These are phyloP conservation scores for Aspiorhynchus laticeps DNA, from an alignment of 2,113 vertebrate genomes.

Conservation along the genomic window DNA sequence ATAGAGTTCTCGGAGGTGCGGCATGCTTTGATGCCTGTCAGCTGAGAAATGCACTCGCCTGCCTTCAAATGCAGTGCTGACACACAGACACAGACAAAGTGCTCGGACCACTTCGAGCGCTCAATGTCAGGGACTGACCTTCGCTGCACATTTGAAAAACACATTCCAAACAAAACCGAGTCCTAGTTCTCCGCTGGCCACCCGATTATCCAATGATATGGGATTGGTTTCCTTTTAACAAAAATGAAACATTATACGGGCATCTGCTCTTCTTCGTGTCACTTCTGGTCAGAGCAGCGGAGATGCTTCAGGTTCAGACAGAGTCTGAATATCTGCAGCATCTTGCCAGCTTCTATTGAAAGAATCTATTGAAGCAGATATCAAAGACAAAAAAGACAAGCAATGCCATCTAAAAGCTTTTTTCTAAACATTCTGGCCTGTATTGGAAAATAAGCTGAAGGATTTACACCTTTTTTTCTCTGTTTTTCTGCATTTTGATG, in stretches of 20 bases:
- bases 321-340: slow-evolving; percentile 53
- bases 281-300: neutral
- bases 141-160: slow-evolving; percentile 69
- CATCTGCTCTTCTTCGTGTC: slow-evolving; percentile 34
- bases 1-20: slow-evolving; percentile 58
- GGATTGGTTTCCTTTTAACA: slow-evolving; percentile 15
- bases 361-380: slow-evolving; percentile 72
- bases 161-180: slow-evolving; percentile 67
- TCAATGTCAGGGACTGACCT: slow-evolving; percentile 72
- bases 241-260: neutral
- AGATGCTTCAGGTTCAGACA: slow-evolving; percentile 47
- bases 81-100: slow-evolving; percentile 71
- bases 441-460: slow-evolving; percentile 65
- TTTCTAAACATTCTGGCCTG: slow-evolving; percentile 73
- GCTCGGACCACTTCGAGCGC: slow-evolving; percentile 68
- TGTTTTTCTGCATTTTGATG: slow-evolving; percentile 77
- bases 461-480: slow-evolving; percentile 76
- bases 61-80: slow-evolving; percentile 69
- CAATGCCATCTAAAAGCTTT: slow-evolving; percentile 71
- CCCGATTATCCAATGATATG: neutral
- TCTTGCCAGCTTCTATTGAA: slow-evolving; percentile 58
- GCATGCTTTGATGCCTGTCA: slow-evolving; percentile 73
- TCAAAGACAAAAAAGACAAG: slow-evolving; percentile 77
- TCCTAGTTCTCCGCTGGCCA: slow-evolving; percentile 40
- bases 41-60: slow-evolving; percentile 65